Conservation (phyloP, 2,113 vertebrate species). For the Macrotus californicus region DNA sequence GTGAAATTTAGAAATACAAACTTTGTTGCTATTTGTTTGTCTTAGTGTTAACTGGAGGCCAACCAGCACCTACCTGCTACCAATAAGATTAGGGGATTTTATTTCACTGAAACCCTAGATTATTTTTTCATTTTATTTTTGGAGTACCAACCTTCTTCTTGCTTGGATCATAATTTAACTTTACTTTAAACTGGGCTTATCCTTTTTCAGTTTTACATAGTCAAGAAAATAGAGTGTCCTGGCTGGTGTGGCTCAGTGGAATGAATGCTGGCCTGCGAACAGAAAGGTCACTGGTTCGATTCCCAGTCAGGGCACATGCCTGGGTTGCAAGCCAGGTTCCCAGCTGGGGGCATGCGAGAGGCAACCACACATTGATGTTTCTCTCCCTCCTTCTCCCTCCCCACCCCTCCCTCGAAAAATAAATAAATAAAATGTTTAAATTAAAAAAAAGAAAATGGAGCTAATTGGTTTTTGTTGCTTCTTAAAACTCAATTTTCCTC, state of each 20-base stretch:
- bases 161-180: conserved; percentile 39
- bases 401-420: too few relatives aligned
- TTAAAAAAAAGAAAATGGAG: too few relatives aligned
- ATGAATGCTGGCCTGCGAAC: too few relatives aligned
- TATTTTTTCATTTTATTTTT: conserved; percentile 31
- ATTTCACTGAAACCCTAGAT: conserved; percentile 34
- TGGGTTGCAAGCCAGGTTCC: too few relatives aligned
- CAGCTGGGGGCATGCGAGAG: too few relatives aligned
- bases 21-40: background rate
- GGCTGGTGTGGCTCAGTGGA: too few relatives aligned
- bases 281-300: too few relatives aligned
- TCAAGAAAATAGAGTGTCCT: background rate
- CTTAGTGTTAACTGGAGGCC: background rate
- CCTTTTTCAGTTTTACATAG: conserved; percentile 38
- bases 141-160: background rate
- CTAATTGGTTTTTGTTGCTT: conserved; percentile 47
- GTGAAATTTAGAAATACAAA: background rate
- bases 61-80: background rate
- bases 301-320: too few relatives aligned
- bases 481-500: conserved; percentile 25
- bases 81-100: conserved; percentile 24
- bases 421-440: too few relatives aligned
- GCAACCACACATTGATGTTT: too few relatives aligned
- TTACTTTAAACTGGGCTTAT: conserved; percentile 2
- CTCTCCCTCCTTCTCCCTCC: too few relatives aligned